These are phyloP conservation scores for Hirundichthys speculiger DNA, from an alignment of 2,113 vertebrate species.

Conservation along the genomic window DNA sequence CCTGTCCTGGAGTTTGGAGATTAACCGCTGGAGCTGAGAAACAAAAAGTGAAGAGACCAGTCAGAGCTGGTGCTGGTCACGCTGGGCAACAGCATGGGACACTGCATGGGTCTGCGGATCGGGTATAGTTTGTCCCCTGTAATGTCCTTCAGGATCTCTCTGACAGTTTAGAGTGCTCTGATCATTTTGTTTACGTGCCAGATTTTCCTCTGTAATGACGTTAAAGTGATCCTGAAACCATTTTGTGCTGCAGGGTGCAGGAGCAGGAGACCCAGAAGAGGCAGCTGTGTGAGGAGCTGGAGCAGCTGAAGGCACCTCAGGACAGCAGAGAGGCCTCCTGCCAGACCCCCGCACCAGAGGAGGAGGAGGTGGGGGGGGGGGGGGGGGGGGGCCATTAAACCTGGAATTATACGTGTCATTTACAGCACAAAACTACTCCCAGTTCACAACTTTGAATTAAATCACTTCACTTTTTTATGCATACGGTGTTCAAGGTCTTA, in stretches of 20 bases:
- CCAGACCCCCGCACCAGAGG: conserved; percentile 72
- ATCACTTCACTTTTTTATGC: too few relatives aligned
- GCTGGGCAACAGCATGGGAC: conserved; percentile 81
- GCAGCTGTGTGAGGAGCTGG: conserved; percentile 79
- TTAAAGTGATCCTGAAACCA: not conserved
- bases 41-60: conserved; percentile 33
- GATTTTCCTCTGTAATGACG: not conserved
- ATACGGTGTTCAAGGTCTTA: too few relatives aligned
- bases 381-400: not conserved
- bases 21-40: conserved; percentile 25
- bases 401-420: not conserved
- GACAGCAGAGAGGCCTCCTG: conserved; percentile 78
- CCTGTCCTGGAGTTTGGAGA: not conserved
- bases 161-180: not conserved
- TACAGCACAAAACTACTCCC: not conserved
- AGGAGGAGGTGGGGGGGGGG: conserved; percentile 58
- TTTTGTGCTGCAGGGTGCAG: conserved; percentile 73
- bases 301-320: conserved; percentile 71
- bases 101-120: conserved; percentile 81
- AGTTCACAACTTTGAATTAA: too few relatives aligned
- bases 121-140: conserved; percentile 76
- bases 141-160: conserved; percentile 14
- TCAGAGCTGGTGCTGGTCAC: conserved; percentile 69
- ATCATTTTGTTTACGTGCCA: not conserved
- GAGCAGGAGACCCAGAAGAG: conserved; percentile 83